These are phyloP conservation scores for Micromussa lordhowensis DNA, from an alignment of 92 coral and sea anemone species.

Conservation along the genomic window DNA sequence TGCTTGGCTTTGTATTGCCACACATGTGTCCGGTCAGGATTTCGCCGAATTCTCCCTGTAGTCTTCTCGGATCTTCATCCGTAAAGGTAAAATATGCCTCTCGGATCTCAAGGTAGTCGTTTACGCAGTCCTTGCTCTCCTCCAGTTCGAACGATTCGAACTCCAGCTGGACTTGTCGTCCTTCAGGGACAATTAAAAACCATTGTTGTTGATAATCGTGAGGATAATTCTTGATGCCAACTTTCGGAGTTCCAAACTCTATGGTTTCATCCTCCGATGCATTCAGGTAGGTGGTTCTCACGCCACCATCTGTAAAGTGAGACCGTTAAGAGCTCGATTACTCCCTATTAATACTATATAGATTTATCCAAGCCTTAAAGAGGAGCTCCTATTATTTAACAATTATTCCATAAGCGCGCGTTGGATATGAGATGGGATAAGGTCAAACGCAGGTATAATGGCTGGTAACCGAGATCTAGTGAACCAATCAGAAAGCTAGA, in stretches of 20 bases:
- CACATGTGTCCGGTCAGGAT: not conserved
- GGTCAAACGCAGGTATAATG: too few relatives aligned
- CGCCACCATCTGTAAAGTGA: not conserved
- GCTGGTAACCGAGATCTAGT: too few relatives aligned
- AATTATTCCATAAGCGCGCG: too few relatives aligned
- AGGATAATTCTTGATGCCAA: conserved; percentile 13
- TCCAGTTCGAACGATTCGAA: conserved; percentile 30
- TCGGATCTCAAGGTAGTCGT: conserved; percentile 34
- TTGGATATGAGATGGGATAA: too few relatives aligned
- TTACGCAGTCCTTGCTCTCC: conserved; percentile 7
- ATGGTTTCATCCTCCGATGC: conserved; percentile 17
- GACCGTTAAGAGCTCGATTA: not conserved
- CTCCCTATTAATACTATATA: too few relatives aligned
- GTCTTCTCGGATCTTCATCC: too few relatives aligned
- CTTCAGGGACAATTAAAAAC: conserved; percentile 23
- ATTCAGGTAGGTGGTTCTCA: not conserved
- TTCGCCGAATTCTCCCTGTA: not conserved
- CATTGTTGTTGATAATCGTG: not conserved
- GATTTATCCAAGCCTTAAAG: too few relatives aligned
- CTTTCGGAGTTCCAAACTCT: conserved; percentile 26
- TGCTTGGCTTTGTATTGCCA: conserved; percentile 7
- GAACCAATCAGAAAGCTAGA: too few relatives aligned
- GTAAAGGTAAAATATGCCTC: not conserved
- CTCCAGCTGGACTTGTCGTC: conserved; percentile 6
- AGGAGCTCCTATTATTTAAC: too few relatives aligned